Percentiles rank a stretch among this genome's conserved stretches.
Conservation (phyloP, 2,797 vertebrate genomes). For the Sternotherus odoratus region DNA sequence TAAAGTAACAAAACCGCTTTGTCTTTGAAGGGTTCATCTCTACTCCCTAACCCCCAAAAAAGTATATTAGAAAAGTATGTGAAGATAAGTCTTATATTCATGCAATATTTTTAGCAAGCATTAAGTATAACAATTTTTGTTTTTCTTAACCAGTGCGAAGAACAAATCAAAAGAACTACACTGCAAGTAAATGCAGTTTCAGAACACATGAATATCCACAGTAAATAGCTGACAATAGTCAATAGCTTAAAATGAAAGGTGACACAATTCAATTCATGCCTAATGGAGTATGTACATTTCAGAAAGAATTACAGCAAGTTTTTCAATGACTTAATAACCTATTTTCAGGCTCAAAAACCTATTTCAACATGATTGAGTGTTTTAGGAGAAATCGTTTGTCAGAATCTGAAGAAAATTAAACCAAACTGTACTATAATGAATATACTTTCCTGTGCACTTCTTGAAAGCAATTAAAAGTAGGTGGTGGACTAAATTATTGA, state of each 20-base stretch:
- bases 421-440: constrained; percentile 40
- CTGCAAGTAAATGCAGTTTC: constrained; percentile 14
- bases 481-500: constrained; percentile 31
- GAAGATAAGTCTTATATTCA: neutral
- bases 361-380: too few species aligned
- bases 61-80: neutral
- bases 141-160: constrained; percentile 38
- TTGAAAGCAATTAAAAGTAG: constrained; percentile 48
- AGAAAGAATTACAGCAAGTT: neutral
- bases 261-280: neutral
- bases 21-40: neutral
- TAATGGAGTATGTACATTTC: neutral
- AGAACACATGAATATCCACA: neutral
- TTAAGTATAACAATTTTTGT: neutral
- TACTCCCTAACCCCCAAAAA: neutral
- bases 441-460: neutral
- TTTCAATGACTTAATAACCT: neutral
- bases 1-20: neutral
- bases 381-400: neutral
- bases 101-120: constrained; percentile 15
- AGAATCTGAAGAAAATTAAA: neutral
- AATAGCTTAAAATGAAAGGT: constrained; percentile 26
- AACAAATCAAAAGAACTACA: constrained; percentile 50
- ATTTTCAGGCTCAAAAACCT: constrained; percentile 18
- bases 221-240: constrained; percentile 22